Conservation (phyloP, 2,113 vertebrate genomes). For the Pampusana beccarii region DNA sequence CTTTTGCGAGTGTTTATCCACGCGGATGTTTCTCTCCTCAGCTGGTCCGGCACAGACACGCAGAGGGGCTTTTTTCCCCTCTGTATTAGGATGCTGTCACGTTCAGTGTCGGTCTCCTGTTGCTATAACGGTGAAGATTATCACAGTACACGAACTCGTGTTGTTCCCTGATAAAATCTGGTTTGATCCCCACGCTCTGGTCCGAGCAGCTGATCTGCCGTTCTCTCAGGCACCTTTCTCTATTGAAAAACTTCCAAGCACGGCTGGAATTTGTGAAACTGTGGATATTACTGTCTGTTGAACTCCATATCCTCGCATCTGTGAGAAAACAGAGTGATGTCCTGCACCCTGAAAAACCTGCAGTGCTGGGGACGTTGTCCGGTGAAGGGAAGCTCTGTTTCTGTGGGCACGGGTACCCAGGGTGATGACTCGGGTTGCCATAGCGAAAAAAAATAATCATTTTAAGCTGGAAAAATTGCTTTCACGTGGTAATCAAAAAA, state of each 20-base stretch:
- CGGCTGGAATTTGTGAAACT: background rate
- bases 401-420: background rate
- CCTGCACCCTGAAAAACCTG: background rate
- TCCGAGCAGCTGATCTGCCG: background rate
- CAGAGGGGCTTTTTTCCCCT: background rate
- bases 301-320: background rate
- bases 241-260: background rate
- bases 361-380: background rate
- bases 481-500: background rate
- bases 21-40: background rate
- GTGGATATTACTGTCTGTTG: background rate
- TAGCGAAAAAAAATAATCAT: background rate
- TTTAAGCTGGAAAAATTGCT: background rate
- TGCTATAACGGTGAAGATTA: background rate
- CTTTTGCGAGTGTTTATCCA: accelerated
- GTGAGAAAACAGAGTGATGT: background rate
- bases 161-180: background rate
- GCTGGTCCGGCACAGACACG: background rate
- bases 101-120: accelerated
- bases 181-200: background rate
- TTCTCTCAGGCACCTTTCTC: background rate
- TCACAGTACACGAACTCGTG: background rate
- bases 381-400: background rate
- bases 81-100: background rate
- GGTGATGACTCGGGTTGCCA: background rate